Evolutionary conservation across 2,888 invertebrate species (phyloP), one percentile per base, ranked within the genome.

Genomic region (Noctua pronuba): DNA sequence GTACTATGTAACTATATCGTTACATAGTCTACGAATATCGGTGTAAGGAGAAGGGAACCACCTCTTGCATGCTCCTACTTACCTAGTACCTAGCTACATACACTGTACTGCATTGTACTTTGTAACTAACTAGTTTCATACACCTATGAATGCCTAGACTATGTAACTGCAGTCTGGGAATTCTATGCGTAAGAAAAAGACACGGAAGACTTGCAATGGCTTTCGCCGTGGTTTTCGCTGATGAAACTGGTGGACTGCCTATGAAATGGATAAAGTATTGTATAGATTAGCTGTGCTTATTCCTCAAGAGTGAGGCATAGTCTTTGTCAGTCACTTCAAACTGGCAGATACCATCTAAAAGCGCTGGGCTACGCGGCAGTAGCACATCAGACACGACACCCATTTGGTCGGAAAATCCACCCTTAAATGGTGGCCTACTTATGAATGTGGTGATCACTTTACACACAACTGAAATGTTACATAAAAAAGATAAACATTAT

Each of bases 1-100:
- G 78, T 83, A 82, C 71, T 86, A 69, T 75, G 71, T 77, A n/a
- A n/a, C 31, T 38, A 62, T n/a, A n/a, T n/a, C n/a, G 31, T 38
- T 24, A 41, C 66, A 77, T 65, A 67, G 49, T 82, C 38, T 62
- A 35, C 16, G 76, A 46, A 62, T 49, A 44, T 28, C 18, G 13
- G 44, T 35, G 44, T 62, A 62, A 10, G 21, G 28, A 16, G 55
- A 31, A 18, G 84, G 65, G 80, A 82, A 84, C 52, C 18, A 62
- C 21, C 44, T n/a, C 31, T 55, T n/a, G 55, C 64, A 49, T 55
- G 64, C 73, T n/a, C 13, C 21, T 35, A 46, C 21, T 62, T 58
- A 24, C 31, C 18, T n/a, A 35, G 38, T 62, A 60, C 58, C 16
- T 62, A 60, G 13, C 3, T 38, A 13, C 6, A 4, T 46, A 65